Evolutionary conservation across 1,140 invertebrate species (phyloP), one percentile per base, ranked within the genome.

Genomic region (Eubasilissa regina): DNA sequence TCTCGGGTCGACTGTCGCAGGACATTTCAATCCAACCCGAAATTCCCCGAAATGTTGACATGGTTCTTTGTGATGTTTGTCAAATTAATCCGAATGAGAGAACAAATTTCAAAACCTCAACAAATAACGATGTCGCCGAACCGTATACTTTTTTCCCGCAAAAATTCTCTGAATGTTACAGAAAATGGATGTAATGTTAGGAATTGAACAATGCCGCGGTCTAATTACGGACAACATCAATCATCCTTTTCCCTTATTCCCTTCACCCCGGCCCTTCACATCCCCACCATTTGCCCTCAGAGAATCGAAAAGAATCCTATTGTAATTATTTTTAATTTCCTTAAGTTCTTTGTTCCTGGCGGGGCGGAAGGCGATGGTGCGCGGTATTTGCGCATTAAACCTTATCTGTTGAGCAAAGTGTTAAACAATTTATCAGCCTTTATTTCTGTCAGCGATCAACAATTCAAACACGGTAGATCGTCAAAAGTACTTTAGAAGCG

Each of bases 281-380:
- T 12, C 47, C 15, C n/a, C 53, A 9, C 15, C 55, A 15, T 11
- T 12, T 9, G 55, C 58, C 44, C 60, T 47, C 12, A 19, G 64
- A 58, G 45, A 70, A 72, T 55, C 43, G 55, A 48, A 73, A 77
- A 73, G 77, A 78, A 78, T 73, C 68, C 77, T 48, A 73, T 73
- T 73, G 68, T 78, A 73, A 78, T 78, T 78, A 78, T 78, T 78
- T 78, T 78, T 72, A 78, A 78, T 78, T 78, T 78, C 45, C 76
- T 78, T 73, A 78, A 78, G 53, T 15, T 51, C 45, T 78, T 78
- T 78, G 77, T 78, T 78, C 73, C 47, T 73, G 77, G 73, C 77
- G 62, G 77, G 47, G 15, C 55, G 43, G 25, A 19, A 15, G 47
- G 51, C 19, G 48, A 53, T 35, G 64, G 25, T 55, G 75, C 25